Conservation (phyloP, 2,888 invertebrate genomes). For the Chesias legatella region DNA sequence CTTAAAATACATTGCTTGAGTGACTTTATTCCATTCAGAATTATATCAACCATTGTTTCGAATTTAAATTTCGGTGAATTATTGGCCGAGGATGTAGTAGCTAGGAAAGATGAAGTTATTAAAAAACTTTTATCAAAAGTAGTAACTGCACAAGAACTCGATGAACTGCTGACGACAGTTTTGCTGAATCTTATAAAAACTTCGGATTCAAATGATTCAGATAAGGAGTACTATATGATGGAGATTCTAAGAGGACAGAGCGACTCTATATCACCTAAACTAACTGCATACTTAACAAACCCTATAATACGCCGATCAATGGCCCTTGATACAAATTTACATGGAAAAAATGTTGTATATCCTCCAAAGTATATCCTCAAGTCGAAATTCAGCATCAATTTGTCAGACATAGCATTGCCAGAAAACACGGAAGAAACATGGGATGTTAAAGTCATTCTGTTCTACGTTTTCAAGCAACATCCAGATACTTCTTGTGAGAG, state of each 20-base stretch:
- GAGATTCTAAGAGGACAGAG: constrained; percentile 57
- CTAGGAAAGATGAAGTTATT: constrained; percentile 38
- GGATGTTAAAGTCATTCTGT: constrained; percentile 70
- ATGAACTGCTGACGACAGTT: constrained; percentile 57
- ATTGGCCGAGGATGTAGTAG: constrained; percentile 30
- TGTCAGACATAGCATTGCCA: constrained; percentile 63
- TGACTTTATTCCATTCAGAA: constrained; percentile 59
- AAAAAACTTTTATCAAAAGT: constrained; percentile 57
- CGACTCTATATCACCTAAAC: constrained; percentile 50
- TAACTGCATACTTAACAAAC: constrained; percentile 51
- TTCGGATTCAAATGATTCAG: constrained; percentile 38
- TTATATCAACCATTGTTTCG: constrained; percentile 44
- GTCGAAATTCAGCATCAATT: constrained; percentile 66
- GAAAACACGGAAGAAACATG: constrained; percentile 71
- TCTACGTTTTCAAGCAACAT: constrained; percentile 61
- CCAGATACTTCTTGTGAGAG: constrained; percentile 54
- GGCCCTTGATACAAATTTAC: constrained; percentile 45
- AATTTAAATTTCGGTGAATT: constrained; percentile 24
- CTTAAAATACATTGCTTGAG: constrained; percentile 40
- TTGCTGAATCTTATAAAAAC: constrained; percentile 51
- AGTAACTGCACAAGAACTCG: constrained; percentile 54
- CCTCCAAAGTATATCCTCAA: constrained; percentile 66
- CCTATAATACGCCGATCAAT: constrained; percentile 53
- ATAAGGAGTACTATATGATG: constrained; percentile 47
- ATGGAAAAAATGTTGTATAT: constrained; percentile 49